Evolutionary conservation across 2,797 vertebrate species (phyloP).

Genomic region (Huso huso): DNA sequence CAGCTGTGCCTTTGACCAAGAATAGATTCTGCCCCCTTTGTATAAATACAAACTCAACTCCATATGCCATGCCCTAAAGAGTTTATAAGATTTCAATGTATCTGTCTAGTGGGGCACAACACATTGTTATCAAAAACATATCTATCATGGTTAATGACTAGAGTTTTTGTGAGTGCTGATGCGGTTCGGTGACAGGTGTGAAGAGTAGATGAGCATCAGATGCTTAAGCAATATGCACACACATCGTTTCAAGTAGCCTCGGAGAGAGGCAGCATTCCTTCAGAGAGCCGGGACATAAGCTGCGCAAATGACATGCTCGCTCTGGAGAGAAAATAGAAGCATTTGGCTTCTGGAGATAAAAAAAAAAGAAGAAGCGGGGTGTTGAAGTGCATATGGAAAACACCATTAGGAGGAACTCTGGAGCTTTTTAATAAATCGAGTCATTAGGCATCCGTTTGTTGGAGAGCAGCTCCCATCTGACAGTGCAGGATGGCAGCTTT

Average conservation of each 20-base stretch:
- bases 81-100: constrained; percentile 64
- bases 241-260: constrained; percentile 47
- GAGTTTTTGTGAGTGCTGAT: constrained; percentile 50
- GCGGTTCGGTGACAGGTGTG: constrained; percentile 67
- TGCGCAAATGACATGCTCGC: constrained; percentile 66
- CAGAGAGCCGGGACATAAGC: constrained; percentile 30
- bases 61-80: constrained; percentile 43
- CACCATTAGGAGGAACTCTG: constrained; percentile 79
- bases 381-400: constrained; percentile 84
- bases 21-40: neutral
- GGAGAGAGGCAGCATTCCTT: constrained; percentile 57
- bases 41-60: neutral
- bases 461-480: constrained; percentile 91
- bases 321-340: constrained; percentile 64
- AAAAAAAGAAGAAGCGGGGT: constrained; percentile 32
- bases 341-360: constrained; percentile 77
- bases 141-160: constrained; percentile 70
- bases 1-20: constrained; percentile 2
- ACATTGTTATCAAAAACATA: constrained; percentile 74
- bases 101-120: constrained; percentile 65
- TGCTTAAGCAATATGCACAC: constrained; percentile 67
- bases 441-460: constrained; percentile 97
- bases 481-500: constrained; percentile 71
- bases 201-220: constrained; percentile 60
- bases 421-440: constrained; percentile 85